A percentile compares a stretch with the other conserved stretches of the same genome.
These are phyloP conservation scores for Tuberolachnus salignus DNA, from an alignment of 2,888 invertebrate genomes.

Conservation along the genomic window DNA sequence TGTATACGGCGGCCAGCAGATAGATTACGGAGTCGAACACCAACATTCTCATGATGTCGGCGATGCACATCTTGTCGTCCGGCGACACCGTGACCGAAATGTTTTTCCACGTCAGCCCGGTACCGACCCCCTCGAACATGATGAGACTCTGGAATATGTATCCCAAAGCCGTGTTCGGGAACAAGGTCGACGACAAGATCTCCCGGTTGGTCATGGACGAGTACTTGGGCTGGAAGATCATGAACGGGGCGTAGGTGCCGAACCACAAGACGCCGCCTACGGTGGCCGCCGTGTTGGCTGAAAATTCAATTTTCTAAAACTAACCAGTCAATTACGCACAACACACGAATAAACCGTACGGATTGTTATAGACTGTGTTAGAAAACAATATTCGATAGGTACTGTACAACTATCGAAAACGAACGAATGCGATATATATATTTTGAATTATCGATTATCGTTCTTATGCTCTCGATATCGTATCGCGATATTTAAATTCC, in stretches of 20 bases:
- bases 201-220: constrained; percentile 67
- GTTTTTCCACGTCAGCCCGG: constrained; percentile 70
- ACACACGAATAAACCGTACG: constrained; percentile 55
- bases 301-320: too few relatives aligned
- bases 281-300: constrained; percentile 80
- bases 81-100: constrained; percentile 70
- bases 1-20: constrained; percentile 77
- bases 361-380: constrained; percentile 59
- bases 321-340: too few relatives aligned
- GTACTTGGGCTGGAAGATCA: constrained; percentile 72
- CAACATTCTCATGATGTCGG: constrained; percentile 75
- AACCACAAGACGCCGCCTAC: constrained; percentile 80
- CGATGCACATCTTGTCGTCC: constrained; percentile 74
- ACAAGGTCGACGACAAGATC: constrained; percentile 72
- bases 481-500: too few relatives aligned
- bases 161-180: constrained; percentile 81
- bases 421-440: too few relatives aligned
- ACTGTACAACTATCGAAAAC: too few relatives aligned
- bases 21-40: constrained; percentile 74
- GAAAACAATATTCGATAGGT: too few relatives aligned
- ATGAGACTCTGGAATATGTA: constrained; percentile 77
- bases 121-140: constrained; percentile 74
- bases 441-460: too few relatives aligned
- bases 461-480: too few relatives aligned
- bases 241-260: constrained; percentile 74